Conservation (phyloP, 2,888 invertebrate species). For the Herminia tarsipennalis region DNA sequence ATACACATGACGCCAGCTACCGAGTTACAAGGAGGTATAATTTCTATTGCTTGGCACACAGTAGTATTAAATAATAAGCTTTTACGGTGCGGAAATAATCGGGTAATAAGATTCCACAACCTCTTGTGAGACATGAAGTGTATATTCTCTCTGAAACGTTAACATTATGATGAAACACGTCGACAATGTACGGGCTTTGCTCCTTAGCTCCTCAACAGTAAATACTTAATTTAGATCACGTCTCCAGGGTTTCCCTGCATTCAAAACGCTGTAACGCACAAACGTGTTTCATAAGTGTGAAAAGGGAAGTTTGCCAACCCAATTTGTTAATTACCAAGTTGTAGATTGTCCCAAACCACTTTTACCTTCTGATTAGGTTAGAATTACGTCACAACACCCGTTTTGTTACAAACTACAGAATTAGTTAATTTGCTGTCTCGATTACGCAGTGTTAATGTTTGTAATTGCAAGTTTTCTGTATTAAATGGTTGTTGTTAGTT, state of each 20-base stretch:
- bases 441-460: constrained; percentile 40
- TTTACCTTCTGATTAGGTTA: constrained; percentile 43
- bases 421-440: constrained; percentile 44
- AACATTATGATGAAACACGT: neutral
- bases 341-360: constrained; percentile 28
- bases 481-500: neutral
- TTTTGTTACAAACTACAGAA: constrained; percentile 43
- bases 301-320: constrained; percentile 25
- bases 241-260: constrained; percentile 28
- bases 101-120: constrained; percentile 1
- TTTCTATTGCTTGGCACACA: no score
- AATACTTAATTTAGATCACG: constrained; percentile 25
- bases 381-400: constrained; percentile 41
- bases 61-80: neutral
- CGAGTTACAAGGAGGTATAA: no score
- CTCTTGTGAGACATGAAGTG: neutral
- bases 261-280: constrained; percentile 23
- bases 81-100: neutral
- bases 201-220: constrained; percentile 14
- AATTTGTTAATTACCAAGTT: constrained; percentile 42
- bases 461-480: constrained; percentile 2
- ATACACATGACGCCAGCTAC: no score
- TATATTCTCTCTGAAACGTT: constrained; percentile 1
- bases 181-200: neutral
- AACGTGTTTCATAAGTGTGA: constrained; percentile 23